Conservation (phyloP, 2,113 vertebrate genomes). For the Mesembrinibis cayennensis region DNA sequence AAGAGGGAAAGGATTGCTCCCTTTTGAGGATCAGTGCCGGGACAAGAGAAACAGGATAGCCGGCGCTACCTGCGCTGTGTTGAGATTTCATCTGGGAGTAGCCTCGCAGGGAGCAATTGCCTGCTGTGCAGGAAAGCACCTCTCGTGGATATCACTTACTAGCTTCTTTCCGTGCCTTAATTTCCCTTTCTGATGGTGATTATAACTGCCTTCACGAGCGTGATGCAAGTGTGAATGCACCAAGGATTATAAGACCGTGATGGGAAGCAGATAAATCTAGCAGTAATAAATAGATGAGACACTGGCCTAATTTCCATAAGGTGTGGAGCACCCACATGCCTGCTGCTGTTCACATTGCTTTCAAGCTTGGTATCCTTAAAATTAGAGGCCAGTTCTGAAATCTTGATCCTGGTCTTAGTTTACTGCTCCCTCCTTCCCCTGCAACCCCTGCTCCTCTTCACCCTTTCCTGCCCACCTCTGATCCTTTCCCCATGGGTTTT, state of each 20-base stretch:
- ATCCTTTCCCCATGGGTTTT: background rate
- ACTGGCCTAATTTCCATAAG: background rate
- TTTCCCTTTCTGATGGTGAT: background rate
- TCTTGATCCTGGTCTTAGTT: background rate
- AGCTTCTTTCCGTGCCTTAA: background rate
- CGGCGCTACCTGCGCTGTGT: background rate
- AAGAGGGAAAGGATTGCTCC: background rate
- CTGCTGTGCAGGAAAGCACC: background rate
- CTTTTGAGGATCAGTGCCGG: background rate
- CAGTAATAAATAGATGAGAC: background rate
- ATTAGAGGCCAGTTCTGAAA: background rate
- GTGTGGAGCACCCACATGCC: slow-evolving; percentile 8
- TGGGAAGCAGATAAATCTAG: background rate
- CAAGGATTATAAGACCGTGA: background rate
- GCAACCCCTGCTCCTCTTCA: background rate
- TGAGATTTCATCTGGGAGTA: background rate
- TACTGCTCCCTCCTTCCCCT: background rate
- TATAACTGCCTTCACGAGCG: background rate
- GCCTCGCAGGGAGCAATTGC: background rate
- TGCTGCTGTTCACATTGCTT: background rate
- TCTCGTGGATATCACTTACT: background rate
- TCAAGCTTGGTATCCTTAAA: background rate
- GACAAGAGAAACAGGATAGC: background rate
- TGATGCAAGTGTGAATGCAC: background rate
- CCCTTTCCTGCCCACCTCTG: background rate